Evolutionary conservation across 2,888 invertebrate genomes (phyloP).

Genomic region (Cyrtodaria siliqua): DNA sequence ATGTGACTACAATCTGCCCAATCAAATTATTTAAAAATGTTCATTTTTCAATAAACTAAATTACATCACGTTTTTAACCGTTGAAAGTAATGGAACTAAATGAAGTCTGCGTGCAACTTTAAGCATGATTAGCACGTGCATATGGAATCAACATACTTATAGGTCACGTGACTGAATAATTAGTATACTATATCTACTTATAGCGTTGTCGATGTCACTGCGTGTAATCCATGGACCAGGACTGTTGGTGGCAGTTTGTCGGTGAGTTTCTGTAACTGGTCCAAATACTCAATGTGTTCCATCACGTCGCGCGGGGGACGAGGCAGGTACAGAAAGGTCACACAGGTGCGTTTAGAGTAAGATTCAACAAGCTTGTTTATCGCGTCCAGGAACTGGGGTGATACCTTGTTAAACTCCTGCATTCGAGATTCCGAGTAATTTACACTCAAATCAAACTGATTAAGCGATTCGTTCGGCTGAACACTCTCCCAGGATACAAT

Average conservation of each 20-base stretch:
- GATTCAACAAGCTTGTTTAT: slow-evolving; percentile 91
- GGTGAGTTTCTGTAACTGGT: slow-evolving; percentile 93
- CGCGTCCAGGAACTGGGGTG: slow-evolving; percentile 78
- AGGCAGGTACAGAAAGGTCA: slow-evolving; percentile 97
- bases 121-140: too few relatives aligned
- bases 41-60: too few relatives aligned
- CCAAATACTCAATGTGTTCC: slow-evolving; percentile 87
- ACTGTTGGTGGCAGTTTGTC: slow-evolving; percentile 96
- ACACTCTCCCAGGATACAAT: slow-evolving; percentile 88
- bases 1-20: too few relatives aligned
- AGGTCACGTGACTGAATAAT: too few relatives aligned
- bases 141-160: too few relatives aligned
- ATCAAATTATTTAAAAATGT: too few relatives aligned
- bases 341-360: slow-evolving; percentile 93
- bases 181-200: too few relatives aligned
- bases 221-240: slow-evolving; percentile 96
- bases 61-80: too few relatives aligned
- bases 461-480: slow-evolving; percentile 57
- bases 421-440: slow-evolving; percentile 66
- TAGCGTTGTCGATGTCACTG: slow-evolving; percentile 98
- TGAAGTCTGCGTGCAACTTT: too few relatives aligned
- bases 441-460: slow-evolving; percentile 49
- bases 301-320: slow-evolving; percentile 89
- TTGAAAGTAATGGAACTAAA: too few relatives aligned
- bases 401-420: slow-evolving; percentile 71